Base-by-base conservation (phyloP, 2,888 invertebrate genomes). In the Cacoxenus indagator region DNA sequence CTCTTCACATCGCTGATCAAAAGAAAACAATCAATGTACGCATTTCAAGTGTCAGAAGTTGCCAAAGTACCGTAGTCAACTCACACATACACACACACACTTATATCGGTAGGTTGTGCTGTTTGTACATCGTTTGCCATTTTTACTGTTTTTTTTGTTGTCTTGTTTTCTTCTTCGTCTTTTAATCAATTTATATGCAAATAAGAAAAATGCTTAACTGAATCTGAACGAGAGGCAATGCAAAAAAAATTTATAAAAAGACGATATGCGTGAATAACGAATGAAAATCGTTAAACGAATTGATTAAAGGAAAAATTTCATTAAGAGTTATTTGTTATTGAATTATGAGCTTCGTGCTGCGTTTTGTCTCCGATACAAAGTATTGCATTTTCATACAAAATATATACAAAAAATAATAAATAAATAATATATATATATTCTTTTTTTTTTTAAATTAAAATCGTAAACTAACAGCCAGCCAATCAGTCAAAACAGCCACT, bases 181-280 rank as follows among this genome's bases (percentile, higher is more conserved):
- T 80, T 81, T 82, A 84, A 84, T 82, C 84, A 83, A 84, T 84
- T 84, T 84, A 84, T 84, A 84, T 84, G 83, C 84, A 84, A 84
- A 84, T 84, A 81, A 84, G 78, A 78, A 78, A 79, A 82, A 83
- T 81, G 78, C 82, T 82, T 79, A 78, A 79, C 78, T 76, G 77
- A 82, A 82, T 82, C 78, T 80, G 76, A 81, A 81, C 74, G 76
- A 26, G 24, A 43, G 51, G 37, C 22, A 19, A 45, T 45, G 61
- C 43, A 43, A 37, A 22, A 26, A 19, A 14, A 11, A 55, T 19
- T 11, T 1, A 61, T 37, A 14, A 17, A n/a, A 17, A 2, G 27
- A 29, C 46, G 29, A 27, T 2, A 27, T 37, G 48, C 27, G 0
- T 29, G 68, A 68, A 67, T 69, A 64, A 68, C 59, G 68, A 70